phyloP scores from a whole-genome alignment of 2,888 invertebrate species.

The Ptilodon capucinus region DNA sequence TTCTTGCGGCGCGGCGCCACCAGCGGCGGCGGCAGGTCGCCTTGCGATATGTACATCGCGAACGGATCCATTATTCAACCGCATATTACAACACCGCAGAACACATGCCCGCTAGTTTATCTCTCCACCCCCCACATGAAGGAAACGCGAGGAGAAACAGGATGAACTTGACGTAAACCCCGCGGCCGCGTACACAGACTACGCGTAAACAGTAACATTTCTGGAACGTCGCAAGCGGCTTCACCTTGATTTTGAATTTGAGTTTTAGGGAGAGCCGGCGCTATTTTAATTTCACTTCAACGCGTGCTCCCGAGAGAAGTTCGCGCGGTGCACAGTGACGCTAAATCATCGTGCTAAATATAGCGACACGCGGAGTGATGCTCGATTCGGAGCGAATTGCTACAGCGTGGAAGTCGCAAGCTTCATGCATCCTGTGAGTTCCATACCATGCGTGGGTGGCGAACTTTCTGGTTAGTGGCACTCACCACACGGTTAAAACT shows the following conservation, averaged over 20 bases:
- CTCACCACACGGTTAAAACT: conserved; percentile 80
- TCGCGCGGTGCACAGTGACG: conserved; percentile 65
- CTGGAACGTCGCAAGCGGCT: conserved; percentile 71
- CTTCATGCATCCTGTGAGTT: conserved; percentile 54
- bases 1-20: conserved; percentile 74
- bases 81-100: conserved; percentile 30
- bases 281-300: conserved; percentile 77
- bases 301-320: conserved; percentile 73
- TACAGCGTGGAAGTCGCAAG: conserved; percentile 39
- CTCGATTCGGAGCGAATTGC: conserved; percentile 28
- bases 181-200: conserved; percentile 50
- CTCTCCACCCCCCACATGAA: conserved; percentile 42
- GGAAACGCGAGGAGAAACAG: conserved; percentile 47
- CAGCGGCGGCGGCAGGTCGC: conserved; percentile 69
- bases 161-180: conserved; percentile 55
- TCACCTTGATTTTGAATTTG: conserved; percentile 82
- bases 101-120: conserved; percentile 43
- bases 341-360: conserved; percentile 51
- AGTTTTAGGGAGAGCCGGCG: conserved; percentile 65
- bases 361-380: conserved; percentile 46
- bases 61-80: conserved; percentile 66
- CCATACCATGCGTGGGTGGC: conserved; percentile 59
- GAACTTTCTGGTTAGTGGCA: conserved; percentile 59
- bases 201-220: conserved; percentile 65
- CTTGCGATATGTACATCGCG: conserved; percentile 71